Base-by-base conservation (phyloP, 2,888 invertebrate genomes). In the Nudaria mundana region DNA sequence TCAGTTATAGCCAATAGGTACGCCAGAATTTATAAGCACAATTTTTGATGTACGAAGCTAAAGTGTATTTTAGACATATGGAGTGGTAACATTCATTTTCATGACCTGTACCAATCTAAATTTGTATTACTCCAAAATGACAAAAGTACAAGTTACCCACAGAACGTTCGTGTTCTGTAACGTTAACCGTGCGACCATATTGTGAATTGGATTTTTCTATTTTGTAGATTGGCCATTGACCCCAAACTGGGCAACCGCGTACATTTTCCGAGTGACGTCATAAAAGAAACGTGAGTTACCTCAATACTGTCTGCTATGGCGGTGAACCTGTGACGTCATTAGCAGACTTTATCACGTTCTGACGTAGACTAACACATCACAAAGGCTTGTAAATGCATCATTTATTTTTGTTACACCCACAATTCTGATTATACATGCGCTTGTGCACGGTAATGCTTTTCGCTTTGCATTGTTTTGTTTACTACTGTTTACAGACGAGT, bases 191-290 rank as follows among this genome's bases (percentile, higher is more conserved):
- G 63, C 60, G 37, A 51, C 52, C 57, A 59, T 44, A 43, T 56
- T 66, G 24, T 76, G 71, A 77, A 77, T 72, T 72, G 64, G 69
- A 63, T 68, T 81, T 85, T 81, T 86, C 80, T 85, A 80, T 85
- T 76, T 89, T 88, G 77, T 89, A 89, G 89, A 88, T 87, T 89
- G 87, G 85, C 81, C 86, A 83, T 88, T 84, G 81, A 80, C 76
- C 81, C 81, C 71, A 88, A 88, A 83, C 79, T 88, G 77, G 89
- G 89, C 74, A 83, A 76, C 80, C 87, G 88, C 64, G 89, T 89
- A 69, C 89, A 76, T 81, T 89, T 89, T 72, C 72, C 82, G 76
- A 85, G 82, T 84, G 80, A 86, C 83, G 86, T 84, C 88, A 83
- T 78, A 70, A 76, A 72, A 82, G 81, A 84, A 81, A 83, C 78